Conservation (phyloP, 64 coral and sea anemone species). For the Pachyseris speciosa region DNA sequence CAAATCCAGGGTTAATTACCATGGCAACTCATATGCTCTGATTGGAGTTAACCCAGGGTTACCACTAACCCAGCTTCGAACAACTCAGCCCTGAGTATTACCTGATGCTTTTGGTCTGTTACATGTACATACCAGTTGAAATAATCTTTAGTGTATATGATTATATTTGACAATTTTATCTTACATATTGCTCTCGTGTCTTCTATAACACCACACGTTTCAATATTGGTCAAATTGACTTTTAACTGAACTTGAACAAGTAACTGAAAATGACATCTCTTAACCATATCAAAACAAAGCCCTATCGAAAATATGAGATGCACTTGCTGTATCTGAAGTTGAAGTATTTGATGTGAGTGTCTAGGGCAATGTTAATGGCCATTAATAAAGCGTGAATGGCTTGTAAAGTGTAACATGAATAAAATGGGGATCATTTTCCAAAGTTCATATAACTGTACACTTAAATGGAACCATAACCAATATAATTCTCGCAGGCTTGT, state of each 20-base stretch:
- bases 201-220: background rate
- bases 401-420: background rate
- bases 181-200: background rate
- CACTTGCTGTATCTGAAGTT: background rate
- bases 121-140: background rate
- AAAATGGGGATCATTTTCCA: background rate
- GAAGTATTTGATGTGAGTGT: background rate
- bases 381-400: background rate
- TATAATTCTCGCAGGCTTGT: constrained; percentile 11
- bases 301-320: background rate
- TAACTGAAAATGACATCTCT: background rate
- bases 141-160: background rate
- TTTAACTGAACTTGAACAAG: background rate
- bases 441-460: background rate
- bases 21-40: too few species aligned
- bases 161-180: background rate
- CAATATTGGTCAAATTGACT: background rate
- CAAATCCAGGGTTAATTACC: too few species aligned
- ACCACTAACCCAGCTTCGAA: too few species aligned
- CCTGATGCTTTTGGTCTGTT: background rate
- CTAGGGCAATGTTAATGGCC: background rate
- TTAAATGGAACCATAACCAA: constrained; percentile 31
- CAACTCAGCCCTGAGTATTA: too few species aligned
- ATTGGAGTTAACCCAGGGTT: too few species aligned
- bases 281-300: background rate